phyloP scores from a whole-genome alignment of 2,888 invertebrate species.

The Ophion slaviceki region DNA sequence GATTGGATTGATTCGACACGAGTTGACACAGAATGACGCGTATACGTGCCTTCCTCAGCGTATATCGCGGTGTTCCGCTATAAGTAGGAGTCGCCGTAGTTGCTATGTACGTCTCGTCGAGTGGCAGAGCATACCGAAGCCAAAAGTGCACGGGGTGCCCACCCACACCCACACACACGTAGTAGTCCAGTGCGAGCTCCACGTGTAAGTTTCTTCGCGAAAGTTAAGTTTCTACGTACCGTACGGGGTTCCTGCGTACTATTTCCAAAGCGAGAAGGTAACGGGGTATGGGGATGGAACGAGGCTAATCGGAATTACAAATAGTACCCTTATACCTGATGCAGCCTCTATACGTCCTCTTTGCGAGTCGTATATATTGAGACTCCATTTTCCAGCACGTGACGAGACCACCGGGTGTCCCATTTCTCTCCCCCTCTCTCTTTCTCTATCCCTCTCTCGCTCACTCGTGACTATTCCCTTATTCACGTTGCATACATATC shows the following conservation, averaged over 20 bases:
- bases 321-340: slow-evolving; percentile 73
- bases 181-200: slow-evolving; percentile 25
- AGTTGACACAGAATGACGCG: slow-evolving; percentile 1
- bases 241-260: slow-evolving; percentile 55
- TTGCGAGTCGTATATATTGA: slow-evolving; percentile 61
- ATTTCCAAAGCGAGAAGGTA: slow-evolving; percentile 61
- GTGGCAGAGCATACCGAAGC: slow-evolving; percentile 52
- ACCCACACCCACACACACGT: slow-evolving; percentile 33
- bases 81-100: slow-evolving; percentile 38
- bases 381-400: slow-evolving; percentile 62
- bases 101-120: slow-evolving; percentile 53
- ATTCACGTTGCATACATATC: slow-evolving; percentile 38
- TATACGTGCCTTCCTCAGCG: slow-evolving; percentile 10
- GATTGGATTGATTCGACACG: neutral
- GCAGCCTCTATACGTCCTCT: slow-evolving; percentile 61
- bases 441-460: slow-evolving; percentile 59
- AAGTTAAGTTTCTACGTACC: slow-evolving; percentile 66
- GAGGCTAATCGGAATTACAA: slow-evolving; percentile 82
- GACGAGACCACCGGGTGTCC: slow-evolving; percentile 67
- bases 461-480: slow-evolving; percentile 28
- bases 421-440: slow-evolving; percentile 31
- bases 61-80: slow-evolving; percentile 11
- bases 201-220: slow-evolving; percentile 65
- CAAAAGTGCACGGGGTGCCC: slow-evolving; percentile 62
- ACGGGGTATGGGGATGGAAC: slow-evolving; percentile 65